Percentiles rank a stretch among this genome's conserved stretches.
These are phyloP conservation scores for Uloborus plumipes DNA, from an alignment of 2,888 invertebrate species.

Conservation along the genomic window DNA sequence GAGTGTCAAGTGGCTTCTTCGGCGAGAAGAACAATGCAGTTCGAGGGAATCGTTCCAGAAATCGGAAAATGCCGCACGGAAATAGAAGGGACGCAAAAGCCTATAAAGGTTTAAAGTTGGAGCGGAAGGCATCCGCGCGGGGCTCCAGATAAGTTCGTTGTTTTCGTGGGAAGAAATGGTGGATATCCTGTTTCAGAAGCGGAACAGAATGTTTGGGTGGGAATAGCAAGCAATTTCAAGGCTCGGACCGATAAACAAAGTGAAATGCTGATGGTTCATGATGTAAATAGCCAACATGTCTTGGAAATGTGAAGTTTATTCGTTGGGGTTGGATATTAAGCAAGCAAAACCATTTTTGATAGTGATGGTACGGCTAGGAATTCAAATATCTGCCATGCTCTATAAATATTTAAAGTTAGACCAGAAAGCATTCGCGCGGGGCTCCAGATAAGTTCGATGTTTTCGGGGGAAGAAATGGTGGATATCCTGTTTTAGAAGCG, in stretches of 20 bases:
- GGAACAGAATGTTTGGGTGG: too few species aligned
- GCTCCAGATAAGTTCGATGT: conserved; percentile 7
- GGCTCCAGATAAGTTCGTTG: conserved; percentile 1
- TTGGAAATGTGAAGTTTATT: too few species aligned
- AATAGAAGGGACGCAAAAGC: conserved; percentile 38
- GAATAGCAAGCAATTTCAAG: too few species aligned
- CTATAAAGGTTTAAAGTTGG: conserved; percentile 45
- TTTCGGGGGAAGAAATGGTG: conserved; percentile 15
- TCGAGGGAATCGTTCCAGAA: background rate
- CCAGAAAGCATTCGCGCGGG: background rate
- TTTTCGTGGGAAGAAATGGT: conserved; percentile 20
- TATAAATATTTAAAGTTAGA: conserved; percentile 45
- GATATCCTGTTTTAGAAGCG: conserved; percentile 24
- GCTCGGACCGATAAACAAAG: too few species aligned
- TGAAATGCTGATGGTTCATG: too few species aligned
- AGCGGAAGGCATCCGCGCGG: background rate
- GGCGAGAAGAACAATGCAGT: conserved; percentile 36
- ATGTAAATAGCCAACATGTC: too few species aligned
- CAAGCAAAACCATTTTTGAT: too few species aligned
- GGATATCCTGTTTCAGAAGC: conserved; percentile 26
- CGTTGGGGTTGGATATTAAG: too few species aligned
- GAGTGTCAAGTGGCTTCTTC: conserved; percentile 37
- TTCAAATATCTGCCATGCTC: too few species aligned
- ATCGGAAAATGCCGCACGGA: conserved; percentile 31
- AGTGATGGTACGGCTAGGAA: too few species aligned